Conservation (phyloP, 2,888 invertebrate species). For the Monopis laevigella region DNA sequence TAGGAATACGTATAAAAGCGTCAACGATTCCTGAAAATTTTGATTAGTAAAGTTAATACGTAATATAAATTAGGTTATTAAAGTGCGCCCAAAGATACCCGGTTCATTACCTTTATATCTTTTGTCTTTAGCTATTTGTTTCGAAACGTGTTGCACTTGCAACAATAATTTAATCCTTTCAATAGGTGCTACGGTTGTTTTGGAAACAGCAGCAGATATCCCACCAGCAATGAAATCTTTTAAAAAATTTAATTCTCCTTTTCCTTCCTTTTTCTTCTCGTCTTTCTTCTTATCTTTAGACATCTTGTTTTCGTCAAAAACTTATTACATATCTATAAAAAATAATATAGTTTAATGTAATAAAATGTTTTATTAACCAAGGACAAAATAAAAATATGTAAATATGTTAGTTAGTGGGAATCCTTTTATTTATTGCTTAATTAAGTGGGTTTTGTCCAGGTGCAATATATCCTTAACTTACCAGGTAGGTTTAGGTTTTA, state of each 20-base stretch:
- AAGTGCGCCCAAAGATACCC: too few relatives aligned
- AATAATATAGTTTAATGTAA: too few relatives aligned
- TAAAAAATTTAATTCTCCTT: slow-evolving; percentile 76
- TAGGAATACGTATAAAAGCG: slow-evolving; percentile 84
- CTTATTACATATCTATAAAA: too few relatives aligned
- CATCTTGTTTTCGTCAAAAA: slow-evolving; percentile 14
- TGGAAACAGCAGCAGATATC: slow-evolving; percentile 91
- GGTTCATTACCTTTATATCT: slow-evolving; percentile 80
- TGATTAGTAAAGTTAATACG: too few relatives aligned
- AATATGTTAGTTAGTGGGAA: too few relatives aligned
- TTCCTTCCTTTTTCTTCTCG: slow-evolving; percentile 17
- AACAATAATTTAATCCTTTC: slow-evolving; percentile 94
- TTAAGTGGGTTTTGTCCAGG: too few relatives aligned
- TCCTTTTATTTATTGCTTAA: too few relatives aligned
- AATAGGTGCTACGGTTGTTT: slow-evolving; percentile 94
- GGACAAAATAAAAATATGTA: too few relatives aligned
- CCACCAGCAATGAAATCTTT: slow-evolving; percentile 95
- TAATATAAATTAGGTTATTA: too few relatives aligned
- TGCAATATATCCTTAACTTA: too few relatives aligned
- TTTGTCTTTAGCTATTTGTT: slow-evolving; percentile 84
- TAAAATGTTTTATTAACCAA: too few relatives aligned
- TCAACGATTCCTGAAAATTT: slow-evolving; percentile 73
- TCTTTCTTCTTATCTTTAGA: slow-evolving; percentile 22
- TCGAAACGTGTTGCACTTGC: slow-evolving; percentile 94
- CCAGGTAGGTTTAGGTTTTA: too few relatives aligned